Percentiles rank a stretch among this genome's conserved stretches.
Evolutionary conservation across 2,113 vertebrate species (phyloP).

Genomic region (Aphyosemion australe): DNA sequence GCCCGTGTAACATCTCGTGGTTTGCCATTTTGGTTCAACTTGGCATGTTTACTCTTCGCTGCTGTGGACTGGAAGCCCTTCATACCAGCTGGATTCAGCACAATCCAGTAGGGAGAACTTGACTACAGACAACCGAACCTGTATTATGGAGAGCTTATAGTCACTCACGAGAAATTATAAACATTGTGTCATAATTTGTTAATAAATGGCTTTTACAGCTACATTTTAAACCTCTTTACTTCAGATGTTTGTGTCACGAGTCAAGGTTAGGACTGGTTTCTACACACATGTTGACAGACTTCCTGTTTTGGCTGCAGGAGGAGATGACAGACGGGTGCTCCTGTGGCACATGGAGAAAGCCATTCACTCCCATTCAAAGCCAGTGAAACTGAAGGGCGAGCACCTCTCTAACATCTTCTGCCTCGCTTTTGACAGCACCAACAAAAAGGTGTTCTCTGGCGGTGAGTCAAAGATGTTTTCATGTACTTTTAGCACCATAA

Average conservation of each 20-base stretch:
- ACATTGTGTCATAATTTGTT: no score
- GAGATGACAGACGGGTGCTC: slow-evolving; percentile 94
- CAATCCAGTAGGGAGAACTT: no score
- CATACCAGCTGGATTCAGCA: no score
- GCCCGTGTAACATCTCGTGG: slow-evolving; percentile 33
- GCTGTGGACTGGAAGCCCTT: not conserved
- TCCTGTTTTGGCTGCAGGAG: slow-evolving; percentile 77
- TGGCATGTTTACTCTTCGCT: slow-evolving; percentile 17
- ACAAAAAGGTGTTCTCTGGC: slow-evolving; percentile 94
- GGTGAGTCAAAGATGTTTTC: slow-evolving; percentile 77
- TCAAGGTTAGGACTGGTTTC: no score
- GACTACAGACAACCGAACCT: no score
- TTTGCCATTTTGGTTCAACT: slow-evolving; percentile 19
- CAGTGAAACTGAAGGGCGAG: slow-evolving; percentile 94
- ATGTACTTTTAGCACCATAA: no score
- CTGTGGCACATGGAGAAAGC: slow-evolving; percentile 97
- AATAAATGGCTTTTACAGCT: no score
- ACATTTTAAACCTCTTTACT: no score
- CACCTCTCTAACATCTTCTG: slow-evolving; percentile 99
- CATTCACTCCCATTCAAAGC: slow-evolving; percentile 90
- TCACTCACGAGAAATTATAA: no score
- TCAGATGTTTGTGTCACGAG: no score
- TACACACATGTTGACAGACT: not conserved
- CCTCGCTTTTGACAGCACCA: slow-evolving; percentile 96
- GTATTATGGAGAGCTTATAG: no score